Base-by-base conservation (phyloP, 2,113 vertebrate genomes). In the Elephantulus edwardii region DNA sequence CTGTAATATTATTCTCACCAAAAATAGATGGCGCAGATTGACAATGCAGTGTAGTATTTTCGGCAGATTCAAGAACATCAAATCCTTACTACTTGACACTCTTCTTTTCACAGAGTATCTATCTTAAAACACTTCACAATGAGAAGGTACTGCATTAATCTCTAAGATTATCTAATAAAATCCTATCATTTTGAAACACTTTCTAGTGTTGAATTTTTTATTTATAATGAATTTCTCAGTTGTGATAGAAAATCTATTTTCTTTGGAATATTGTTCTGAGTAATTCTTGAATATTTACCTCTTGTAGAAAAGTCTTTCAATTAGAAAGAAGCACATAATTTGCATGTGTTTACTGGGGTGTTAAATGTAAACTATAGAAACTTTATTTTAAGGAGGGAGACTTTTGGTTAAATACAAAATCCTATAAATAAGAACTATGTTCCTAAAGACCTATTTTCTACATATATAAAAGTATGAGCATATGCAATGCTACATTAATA, bases 331-430 rank as follows among this genome's bases (percentile, higher is more conserved):
- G 5, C 35, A 84, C 24, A 6, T n/a, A 70, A 66, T 91, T 50
- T 84, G n/a, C 8, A 90, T 35, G 0, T 56, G 2, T 66, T 84
- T 50, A 75, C 30, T 78, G 26, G 28, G 79, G 60, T 75, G 38
- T 56, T 71, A 78, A 54, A 35, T 77, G 19, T 1, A 78, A 12
- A 92, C 48, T 58, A 60, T 5, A 19, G 1, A 5, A 6, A 62
- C 76, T 66, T 71, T 72, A 92, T 86, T 76, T 83, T 75, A 92
- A 79, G 8, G 12, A 26, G 3, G 72, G 3, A n/a, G n/a, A n/a
- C n/a, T 54, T 91, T 76, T 86, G n/a, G 33, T 85, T 94, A 83
- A 90, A 50, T 88, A 40, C 78, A 62, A 91, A 70, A 52, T 12
- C 28, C 71, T 72, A 52, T 58, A 82, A 82, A 72, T 13, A 46